Base-by-base conservation (phyloP, 2,888 invertebrate species). In the Dryadula phaetusa region DNA sequence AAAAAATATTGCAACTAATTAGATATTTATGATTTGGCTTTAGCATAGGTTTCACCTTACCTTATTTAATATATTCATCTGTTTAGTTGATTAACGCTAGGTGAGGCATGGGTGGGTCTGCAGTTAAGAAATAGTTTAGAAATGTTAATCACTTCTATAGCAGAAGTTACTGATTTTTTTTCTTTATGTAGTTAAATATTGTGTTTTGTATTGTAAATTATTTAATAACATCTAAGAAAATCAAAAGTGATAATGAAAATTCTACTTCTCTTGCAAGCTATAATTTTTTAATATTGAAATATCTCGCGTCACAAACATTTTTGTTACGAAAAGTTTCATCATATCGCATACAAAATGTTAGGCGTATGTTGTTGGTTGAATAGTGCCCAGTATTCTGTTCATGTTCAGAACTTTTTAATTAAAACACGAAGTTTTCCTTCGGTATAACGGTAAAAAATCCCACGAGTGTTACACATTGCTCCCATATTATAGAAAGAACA, bases 321-420 rank as follows among this genome's bases (percentile, higher is more conserved):
- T 62, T 56, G 37, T 34, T 53, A 32, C 20, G 32, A 28, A 20
- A 53, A 63, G 40, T 49, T 62, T 42, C 28, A 53, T 32, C 32
- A 7, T n/a, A 25, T n/a, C 18, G 49, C n/a, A 20, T 53, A 42
- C 8, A 62, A 49, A 62, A 25, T 3, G 28, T 25, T 25, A 37
- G n/a, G 37, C 2, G 2, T n/a, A 56, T n/a, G 22, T 22, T 52
- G 49, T 4, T 52, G 28, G 49, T 4, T 52, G 28, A 28, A 52
- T 4, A n/a, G 8, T 14, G 10, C 16, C 10, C 56, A 56, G 40
- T 40, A 25, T 22, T 40, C 16, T 40, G 1, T 40, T 5, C 3
- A 40, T n/a, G n/a, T 40, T 56, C 22, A 40, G 6, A 40, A 40
- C 10, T 56, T 56, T 53, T 40, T 22, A 22, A 56, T 56, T 56